A percentile compares a stretch with the other conserved stretches of the same genome.
Evolutionary conservation across 1,140 invertebrate species (phyloP).

Genomic region (Drosophila yakuba): DNA sequence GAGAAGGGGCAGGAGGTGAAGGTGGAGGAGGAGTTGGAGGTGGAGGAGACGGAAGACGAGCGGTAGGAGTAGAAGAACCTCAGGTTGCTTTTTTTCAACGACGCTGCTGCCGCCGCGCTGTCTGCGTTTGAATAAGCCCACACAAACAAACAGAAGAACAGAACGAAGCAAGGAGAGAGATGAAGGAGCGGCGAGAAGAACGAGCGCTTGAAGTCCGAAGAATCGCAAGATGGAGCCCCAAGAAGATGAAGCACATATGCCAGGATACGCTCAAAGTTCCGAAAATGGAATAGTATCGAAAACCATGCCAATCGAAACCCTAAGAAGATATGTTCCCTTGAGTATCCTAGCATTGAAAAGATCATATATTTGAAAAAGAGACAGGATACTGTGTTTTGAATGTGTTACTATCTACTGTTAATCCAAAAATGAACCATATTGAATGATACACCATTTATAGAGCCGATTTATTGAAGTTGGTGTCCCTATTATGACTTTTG

Average conservation of each 20-base stretch:
- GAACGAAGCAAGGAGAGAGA: slow-evolving; percentile 4
- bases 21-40: not conserved
- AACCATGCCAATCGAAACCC: not conserved
- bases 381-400: not conserved
- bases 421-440: too few relatives aligned
- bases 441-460: too few relatives aligned
- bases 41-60: not conserved
- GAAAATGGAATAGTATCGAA: not conserved
- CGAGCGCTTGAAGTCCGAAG: slow-evolving; percentile 1
- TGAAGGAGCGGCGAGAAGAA: slow-evolving; percentile 7
- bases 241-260: slow-evolving; percentile 5
- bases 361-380: not conserved
- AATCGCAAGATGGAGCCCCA: slow-evolving; percentile 25
- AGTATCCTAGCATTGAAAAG: not conserved
- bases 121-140: slow-evolving; percentile 79
- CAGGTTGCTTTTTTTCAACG: slow-evolving; percentile 33
- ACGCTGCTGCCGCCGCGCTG: slow-evolving; percentile 75
- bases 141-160: slow-evolving; percentile 46
- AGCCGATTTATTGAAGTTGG: too few relatives aligned
- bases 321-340: not conserved
- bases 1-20: not conserved
- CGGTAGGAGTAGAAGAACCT: slow-evolving; percentile 8
- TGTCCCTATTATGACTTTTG: too few relatives aligned
- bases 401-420: too few relatives aligned
- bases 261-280: slow-evolving; percentile 8